Evolutionary conservation across 2,888 invertebrate species (phyloP).

Genomic region (Pelosia muscerda): DNA sequence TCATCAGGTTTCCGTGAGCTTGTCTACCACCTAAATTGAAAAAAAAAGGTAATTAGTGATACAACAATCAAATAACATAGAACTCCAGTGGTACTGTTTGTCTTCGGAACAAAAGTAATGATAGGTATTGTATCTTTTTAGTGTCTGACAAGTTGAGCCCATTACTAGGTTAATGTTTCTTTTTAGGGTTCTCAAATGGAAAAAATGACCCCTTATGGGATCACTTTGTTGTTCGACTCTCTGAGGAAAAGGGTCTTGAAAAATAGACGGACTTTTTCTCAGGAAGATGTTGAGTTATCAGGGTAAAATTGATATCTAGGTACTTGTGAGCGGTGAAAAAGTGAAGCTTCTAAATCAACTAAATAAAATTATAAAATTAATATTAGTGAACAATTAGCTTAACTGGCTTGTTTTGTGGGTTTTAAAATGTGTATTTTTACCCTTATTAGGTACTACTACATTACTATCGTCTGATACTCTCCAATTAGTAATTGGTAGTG

Average conservation of each 20-base stretch:
- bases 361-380: too few relatives aligned
- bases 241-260: background rate
- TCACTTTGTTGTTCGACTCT: background rate
- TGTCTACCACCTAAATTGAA: too few relatives aligned
- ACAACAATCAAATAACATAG: background rate
- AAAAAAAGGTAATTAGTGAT: background rate
- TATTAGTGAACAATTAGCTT: too few relatives aligned
- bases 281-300: background rate
- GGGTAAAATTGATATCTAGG: background rate
- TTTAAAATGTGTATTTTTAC: too few relatives aligned
- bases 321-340: too few relatives aligned
- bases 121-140: conserved; percentile 31
- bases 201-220: conserved; percentile 21
- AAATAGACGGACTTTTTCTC: background rate
- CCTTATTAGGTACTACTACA: too few relatives aligned
- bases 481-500: too few relatives aligned
- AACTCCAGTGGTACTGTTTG: background rate
- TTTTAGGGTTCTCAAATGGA: conserved; percentile 16
- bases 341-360: background rate
- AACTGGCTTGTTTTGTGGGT: too few relatives aligned
- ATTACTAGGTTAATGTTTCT: conserved; percentile 27
- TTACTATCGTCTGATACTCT: too few relatives aligned
- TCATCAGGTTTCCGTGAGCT: too few relatives aligned
- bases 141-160: conserved; percentile 23
- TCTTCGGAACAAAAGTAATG: conserved; percentile 23